Percentiles rank a stretch among this genome's conserved stretches.
Conservation (phyloP, 2,797 vertebrate species). For the Tragopan temminckii region DNA sequence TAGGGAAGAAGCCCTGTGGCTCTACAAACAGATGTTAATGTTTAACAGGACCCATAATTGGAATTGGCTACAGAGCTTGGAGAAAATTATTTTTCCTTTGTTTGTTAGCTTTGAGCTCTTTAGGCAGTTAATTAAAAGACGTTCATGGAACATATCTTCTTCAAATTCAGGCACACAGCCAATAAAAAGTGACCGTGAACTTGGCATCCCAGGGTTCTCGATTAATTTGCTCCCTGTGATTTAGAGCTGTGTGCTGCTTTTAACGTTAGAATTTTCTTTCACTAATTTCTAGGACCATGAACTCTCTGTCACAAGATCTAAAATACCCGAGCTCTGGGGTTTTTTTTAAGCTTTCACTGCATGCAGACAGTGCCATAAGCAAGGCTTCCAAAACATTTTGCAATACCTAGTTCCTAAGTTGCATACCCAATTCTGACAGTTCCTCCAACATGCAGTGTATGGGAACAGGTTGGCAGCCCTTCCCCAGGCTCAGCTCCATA, state of each 20-base stretch:
- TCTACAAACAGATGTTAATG: not conserved
- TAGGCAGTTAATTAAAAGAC: slow-evolving; percentile 35
- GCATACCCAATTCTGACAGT: not conserved
- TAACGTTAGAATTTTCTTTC: not conserved
- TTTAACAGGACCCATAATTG: not conserved
- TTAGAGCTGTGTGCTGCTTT: not conserved
- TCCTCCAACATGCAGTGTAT: not conserved
- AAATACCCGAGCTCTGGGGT: not conserved
- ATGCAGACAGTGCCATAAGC: not conserved
- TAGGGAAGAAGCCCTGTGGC: not conserved
- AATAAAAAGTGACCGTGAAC: not conserved
- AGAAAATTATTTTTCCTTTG: not conserved
- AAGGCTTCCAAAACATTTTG: not conserved
- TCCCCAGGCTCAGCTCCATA: not conserved
- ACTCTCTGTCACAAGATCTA: not conserved
- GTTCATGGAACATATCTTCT: not conserved
- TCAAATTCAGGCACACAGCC: not conserved
- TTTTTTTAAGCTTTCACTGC: not conserved
- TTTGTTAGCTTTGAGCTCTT: slow-evolving; percentile 26
- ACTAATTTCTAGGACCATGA: not conserved
- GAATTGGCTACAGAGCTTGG: not conserved
- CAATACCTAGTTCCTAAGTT: not conserved
- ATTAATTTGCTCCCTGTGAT: not conserved
- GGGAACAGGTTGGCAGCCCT: not conserved
- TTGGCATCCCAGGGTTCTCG: not conserved